Percentiles rank a stretch among this genome's conserved stretches.
Conservation (phyloP, 2,888 invertebrate genomes). For the Tenodera sinensis region DNA sequence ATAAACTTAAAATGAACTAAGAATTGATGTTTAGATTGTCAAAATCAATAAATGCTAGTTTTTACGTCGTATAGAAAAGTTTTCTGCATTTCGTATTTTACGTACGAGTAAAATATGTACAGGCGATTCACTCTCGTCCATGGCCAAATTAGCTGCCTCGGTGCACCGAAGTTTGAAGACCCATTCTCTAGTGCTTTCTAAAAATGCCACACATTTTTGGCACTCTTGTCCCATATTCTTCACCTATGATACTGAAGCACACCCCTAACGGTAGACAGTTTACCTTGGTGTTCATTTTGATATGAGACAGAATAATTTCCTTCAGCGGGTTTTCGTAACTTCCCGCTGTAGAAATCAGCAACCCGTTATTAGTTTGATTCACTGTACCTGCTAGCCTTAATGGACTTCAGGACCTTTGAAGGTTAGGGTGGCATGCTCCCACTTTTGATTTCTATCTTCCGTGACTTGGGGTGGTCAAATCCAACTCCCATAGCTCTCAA, state of each 20-base stretch:
- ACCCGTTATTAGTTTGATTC: not conserved
- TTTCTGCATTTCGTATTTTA: too few species aligned
- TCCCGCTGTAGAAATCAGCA: not conserved
- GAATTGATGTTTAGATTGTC: too few species aligned
- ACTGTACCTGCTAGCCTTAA: not conserved
- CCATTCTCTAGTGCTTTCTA: too few species aligned
- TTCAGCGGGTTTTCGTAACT: not conserved
- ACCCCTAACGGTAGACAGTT: too few species aligned
- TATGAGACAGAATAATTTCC: not conserved
- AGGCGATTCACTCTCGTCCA: too few species aligned
- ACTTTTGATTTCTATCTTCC: slow-evolving; percentile 3
- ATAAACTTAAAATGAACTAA: too few species aligned
- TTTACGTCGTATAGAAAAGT: too few species aligned
- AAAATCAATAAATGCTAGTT: too few species aligned
- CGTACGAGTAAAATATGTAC: too few species aligned
- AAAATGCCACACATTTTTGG: not conserved
- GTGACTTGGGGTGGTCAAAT: slow-evolving; percentile 8
- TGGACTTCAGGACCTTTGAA: not conserved
- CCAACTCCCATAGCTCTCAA: slow-evolving; percentile 9
- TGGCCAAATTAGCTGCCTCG: too few species aligned
- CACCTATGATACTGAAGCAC: not conserved
- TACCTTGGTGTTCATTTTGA: not conserved
- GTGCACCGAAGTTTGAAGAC: too few species aligned
- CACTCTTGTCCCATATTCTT: not conserved
- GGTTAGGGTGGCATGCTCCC: not conserved